These are phyloP conservation scores for Sciurus carolinensis DNA, from an alignment of 2,797 vertebrate genomes.

Conservation along the genomic window DNA sequence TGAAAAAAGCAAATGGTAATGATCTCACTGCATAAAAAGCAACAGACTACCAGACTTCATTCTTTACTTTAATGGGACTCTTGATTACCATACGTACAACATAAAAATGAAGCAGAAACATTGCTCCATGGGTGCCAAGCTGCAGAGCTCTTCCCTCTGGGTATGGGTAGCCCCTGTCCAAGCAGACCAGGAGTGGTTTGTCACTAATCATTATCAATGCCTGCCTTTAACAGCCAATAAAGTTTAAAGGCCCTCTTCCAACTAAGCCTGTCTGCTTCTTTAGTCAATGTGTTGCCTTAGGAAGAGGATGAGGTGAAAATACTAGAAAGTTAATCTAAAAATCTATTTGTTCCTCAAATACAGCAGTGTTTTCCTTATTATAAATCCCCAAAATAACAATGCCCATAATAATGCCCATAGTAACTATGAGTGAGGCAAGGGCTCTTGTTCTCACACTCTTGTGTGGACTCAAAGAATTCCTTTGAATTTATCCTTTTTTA, in stretches of 20 bases:
- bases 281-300: background rate
- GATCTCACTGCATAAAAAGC: slow-evolving; percentile 69
- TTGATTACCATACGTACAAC: slow-evolving; percentile 59
- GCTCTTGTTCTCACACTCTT: background rate
- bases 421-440: background rate
- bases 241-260: background rate
- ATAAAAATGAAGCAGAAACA: slow-evolving; percentile 67
- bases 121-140: background rate
- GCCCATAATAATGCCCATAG: background rate
- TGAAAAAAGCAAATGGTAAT: slow-evolving; percentile 66
- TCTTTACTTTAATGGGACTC: slow-evolving; percentile 74
- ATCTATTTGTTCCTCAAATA: background rate
- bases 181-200: background rate
- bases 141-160: background rate
- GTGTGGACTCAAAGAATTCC: background rate
- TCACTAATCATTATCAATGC: background rate
- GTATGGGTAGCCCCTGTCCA: background rate
- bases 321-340: slow-evolving; percentile 27
- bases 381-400: background rate
- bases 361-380: background rate
- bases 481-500: background rate
- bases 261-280: background rate
- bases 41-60: slow-evolving; percentile 73
- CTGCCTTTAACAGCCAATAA: background rate
- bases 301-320: background rate